Base-by-base conservation (phyloP, 2,797 vertebrate genomes). In the Xenops minutus region DNA sequence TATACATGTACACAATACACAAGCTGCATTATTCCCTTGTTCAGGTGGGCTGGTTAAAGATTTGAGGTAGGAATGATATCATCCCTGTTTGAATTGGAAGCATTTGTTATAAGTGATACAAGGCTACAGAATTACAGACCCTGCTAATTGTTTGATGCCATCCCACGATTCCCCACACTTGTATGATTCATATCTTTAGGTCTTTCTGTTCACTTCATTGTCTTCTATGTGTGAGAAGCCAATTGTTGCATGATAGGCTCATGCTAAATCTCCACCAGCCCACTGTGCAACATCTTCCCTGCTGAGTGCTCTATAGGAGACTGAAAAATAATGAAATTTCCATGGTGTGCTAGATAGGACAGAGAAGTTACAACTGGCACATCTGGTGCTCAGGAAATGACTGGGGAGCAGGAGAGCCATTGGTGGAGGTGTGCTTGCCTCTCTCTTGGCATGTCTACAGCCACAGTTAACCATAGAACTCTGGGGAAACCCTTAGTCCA, bases 261-360 rank as follows among this genome's bases (percentile, higher is more conserved):
- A 7, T 48, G 39, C 16, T 52, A 43, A 71, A 62, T 29, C 30
- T 79, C 78, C 59, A 10, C 56, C 34, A 59, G 36, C 34, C 34
- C 18, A 37, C 26, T 19, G 26, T 27, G 24, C 24, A 37, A 37
- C 34, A 37, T 59, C 34, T 59, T 24, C 34, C 34, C 56, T 27
- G 26, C 26, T 21, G 10, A 56, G 8, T 32, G 23, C n/a, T 71
- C 46, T 69, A 24, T 0, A 39, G 18, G 12, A 19, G 12, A 44
- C 39, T 12, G 34, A 54, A 58, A 76, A 80, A 46, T 11, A 8
- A 39, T 17, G 18, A 67, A 26, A 41, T 39, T 67, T 76, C 26
- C 54, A 18, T 0, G 1, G 29, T 23, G 29, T 34, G 32, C 29
- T 84, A 6, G 0, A 1, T 6, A 87, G 54, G 43, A 32, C 30